Evolutionary conservation across 2,888 invertebrate species (phyloP).

Genomic region (Seladonia tumulorum): DNA sequence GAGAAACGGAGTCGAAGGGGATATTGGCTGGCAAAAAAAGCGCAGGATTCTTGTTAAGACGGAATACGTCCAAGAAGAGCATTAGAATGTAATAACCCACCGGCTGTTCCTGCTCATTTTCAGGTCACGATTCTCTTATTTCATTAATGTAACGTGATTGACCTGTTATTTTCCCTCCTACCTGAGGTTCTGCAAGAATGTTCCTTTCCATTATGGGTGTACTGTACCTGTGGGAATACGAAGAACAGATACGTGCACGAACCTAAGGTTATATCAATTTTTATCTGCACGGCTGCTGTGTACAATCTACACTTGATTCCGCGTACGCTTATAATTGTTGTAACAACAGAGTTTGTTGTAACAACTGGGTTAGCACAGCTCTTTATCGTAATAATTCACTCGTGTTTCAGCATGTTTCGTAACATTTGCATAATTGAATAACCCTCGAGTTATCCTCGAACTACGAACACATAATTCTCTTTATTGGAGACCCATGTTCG

Average conservation of each 20-base stretch:
- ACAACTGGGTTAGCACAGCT: too few species aligned
- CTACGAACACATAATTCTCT: neutral
- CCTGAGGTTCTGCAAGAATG: constrained; percentile 11
- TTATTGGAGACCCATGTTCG: neutral
- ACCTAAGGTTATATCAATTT: neutral
- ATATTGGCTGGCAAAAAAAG: neutral
- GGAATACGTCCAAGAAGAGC: constrained; percentile 19
- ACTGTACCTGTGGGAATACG: neutral
- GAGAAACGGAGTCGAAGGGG: neutral
- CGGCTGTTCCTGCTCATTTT: constrained; percentile 36
- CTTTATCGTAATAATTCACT: too few species aligned
- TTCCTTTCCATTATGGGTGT: neutral
- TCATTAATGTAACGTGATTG: constrained; percentile 29
- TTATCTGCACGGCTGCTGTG: neutral
- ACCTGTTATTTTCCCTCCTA: constrained; percentile 29
- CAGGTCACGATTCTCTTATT: constrained; percentile 35
- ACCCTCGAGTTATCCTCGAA: neutral
- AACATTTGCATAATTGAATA: neutral
- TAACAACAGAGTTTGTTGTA: neutral
- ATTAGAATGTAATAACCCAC: constrained; percentile 44
- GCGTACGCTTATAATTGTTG: neutral
- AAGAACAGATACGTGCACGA: neutral
- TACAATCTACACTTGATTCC: neutral
- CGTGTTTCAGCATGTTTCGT: neutral
- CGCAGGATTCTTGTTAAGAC: neutral